Evolutionary conservation across 2,113 vertebrate genomes (phyloP).

Genomic region (Actinemys pallida): DNA sequence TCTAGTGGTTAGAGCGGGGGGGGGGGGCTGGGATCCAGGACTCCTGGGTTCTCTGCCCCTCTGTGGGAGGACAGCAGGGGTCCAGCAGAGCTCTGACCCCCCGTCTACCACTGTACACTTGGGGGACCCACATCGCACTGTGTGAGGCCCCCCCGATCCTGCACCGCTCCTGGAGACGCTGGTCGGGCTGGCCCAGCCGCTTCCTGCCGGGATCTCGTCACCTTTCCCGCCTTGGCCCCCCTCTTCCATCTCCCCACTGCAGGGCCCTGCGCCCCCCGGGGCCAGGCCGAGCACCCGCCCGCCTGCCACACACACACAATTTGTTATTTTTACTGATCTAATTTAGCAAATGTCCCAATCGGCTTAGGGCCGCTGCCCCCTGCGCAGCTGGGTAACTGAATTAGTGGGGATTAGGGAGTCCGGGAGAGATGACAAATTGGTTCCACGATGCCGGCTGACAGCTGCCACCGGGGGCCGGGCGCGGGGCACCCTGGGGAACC

Average conservation of each 20-base stretch:
- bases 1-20: no score
- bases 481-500: constrained; percentile 71
- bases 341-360: constrained; percentile 89
- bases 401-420: constrained; percentile 85
- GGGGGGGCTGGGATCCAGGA: no score
- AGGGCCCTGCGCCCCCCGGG: neutral
- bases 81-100: no score
- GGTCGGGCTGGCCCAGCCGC: neutral
- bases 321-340: constrained; percentile 89
- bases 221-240: no score
- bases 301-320: neutral
- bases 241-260: no score
- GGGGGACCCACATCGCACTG: no score
- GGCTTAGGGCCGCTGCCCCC: constrained; percentile 82
- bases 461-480: constrained; percentile 51
- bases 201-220: neutral
- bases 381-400: constrained; percentile 87
- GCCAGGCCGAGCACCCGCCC: neutral
- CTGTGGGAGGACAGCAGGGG: no score
- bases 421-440: constrained; percentile 77
- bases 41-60: no score
- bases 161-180: neutral
- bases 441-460: constrained; percentile 75
- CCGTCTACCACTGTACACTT: no score
- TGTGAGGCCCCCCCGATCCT: neutral